Evolutionary conservation across 35 echinoderm and acorn worm genomes (phyloP), one percentile per base, ranked within the genome.

Genomic region (Patiria miniata): DNA sequence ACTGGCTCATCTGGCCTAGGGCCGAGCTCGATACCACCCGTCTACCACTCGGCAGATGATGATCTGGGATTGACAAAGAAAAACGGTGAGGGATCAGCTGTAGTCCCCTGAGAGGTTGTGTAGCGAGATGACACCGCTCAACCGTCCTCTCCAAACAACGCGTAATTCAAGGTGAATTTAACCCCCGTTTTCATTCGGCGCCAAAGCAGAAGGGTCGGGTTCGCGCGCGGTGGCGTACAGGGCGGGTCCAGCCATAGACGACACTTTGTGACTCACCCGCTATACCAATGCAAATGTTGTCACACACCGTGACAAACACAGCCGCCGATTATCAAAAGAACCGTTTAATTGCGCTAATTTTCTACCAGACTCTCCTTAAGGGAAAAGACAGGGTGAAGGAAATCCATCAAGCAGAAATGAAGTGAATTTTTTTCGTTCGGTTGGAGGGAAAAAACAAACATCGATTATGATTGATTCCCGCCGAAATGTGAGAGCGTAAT

Each of bases 231-330:
- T 12, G 42, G 8, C 19, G 58, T 9, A 61, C 58, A 21, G 8
- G 58, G 65, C 65, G 65, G 21, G 34, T 18, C 26, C 65, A 14
- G 65, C 34, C 65, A 23, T 23, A 73, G 22, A 73, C 65, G 65
- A 73, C 65, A 73, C 65, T 73, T 73, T 73, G 65, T 73, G 65
- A 73, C 65, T 73, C 65, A 73, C 65, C 34, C n/a, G n/a, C n/a
- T n/a, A n/a, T 47, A 32, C 65, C 65, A 73, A 73, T 73, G 65
- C 65, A 73, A 73, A 73, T 73, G 65, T 73, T 73, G 65, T 73
- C 65, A 30, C 26, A 26, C 65, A 34, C 21, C 65, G 65, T 73
- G 65, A 73, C 65, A 73, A 36, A 73, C 34, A 32, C 65, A 32
- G 65, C 65, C 65, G 65, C 65, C 26, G 34, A 73, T 73, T 73